These are phyloP conservation scores for Fringilla coelebs DNA, from an alignment of 2,797 vertebrate genomes.

Conservation along the genomic window DNA sequence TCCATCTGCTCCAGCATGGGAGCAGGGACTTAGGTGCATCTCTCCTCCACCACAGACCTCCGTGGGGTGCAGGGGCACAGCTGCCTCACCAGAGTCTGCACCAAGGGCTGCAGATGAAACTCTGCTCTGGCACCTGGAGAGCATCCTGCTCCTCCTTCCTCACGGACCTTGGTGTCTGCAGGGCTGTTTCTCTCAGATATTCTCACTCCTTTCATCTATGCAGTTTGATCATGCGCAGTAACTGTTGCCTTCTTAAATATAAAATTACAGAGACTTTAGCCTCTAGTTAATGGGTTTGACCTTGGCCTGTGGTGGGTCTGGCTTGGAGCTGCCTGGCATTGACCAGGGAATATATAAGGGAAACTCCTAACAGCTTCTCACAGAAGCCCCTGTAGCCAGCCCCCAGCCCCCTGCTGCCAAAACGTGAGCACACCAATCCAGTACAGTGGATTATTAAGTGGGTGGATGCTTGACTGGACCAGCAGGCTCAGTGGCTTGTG, in stretches of 20 bases:
- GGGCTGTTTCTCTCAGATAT: background rate
- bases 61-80: too few species aligned
- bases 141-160: background rate
- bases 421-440: background rate
- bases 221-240: background rate
- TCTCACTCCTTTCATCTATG: background rate
- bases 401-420: background rate
- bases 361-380: background rate
- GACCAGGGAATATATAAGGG: too few species aligned
- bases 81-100: background rate
- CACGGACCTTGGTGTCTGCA: background rate
- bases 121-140: background rate
- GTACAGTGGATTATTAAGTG: background rate
- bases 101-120: accelerated
- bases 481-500: background rate
- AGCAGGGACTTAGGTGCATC: background rate
- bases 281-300: background rate
- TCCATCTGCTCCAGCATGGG: background rate
- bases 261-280: background rate
- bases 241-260: background rate
- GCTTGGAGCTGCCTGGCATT: background rate
- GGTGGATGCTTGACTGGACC: background rate
- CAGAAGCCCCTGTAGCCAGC: background rate
- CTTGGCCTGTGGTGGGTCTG: too few species aligned
- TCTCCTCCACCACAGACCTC: background rate